A percentile compares a stretch with the other conserved stretches of the same genome.
phyloP scores from a whole-genome alignment of 2,113 vertebrate genomes.

The Elgaria multicarinata region DNA sequence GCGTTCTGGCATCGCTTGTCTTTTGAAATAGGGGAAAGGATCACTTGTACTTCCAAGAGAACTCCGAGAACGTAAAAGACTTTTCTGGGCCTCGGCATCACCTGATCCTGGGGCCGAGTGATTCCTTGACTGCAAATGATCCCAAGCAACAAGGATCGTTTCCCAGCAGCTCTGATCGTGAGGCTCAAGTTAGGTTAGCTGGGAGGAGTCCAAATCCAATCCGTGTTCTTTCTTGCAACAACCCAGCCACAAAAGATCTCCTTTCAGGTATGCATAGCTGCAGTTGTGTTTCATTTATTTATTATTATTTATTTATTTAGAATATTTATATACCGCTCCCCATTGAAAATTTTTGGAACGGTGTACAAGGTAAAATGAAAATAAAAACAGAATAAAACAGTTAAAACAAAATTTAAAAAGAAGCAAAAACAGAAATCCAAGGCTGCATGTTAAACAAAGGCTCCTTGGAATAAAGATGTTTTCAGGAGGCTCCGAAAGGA shows the following conservation, averaged over 20 bases:
- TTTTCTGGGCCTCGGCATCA: slow-evolving; percentile 1
- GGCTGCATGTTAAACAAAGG: too few relatives aligned
- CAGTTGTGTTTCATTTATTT: neutral
- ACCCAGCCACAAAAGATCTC: slow-evolving; percentile 79
- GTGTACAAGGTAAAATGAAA: too few relatives aligned
- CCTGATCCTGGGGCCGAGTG: slow-evolving; percentile 33
- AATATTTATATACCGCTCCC: too few relatives aligned
- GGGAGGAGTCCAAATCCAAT: slow-evolving; percentile 47
- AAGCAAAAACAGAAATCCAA: too few relatives aligned
- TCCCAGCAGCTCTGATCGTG: slow-evolving; percentile 9
- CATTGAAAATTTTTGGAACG: too few relatives aligned
- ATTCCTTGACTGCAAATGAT: slow-evolving; percentile 5
- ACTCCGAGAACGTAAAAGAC: slow-evolving; percentile 56
- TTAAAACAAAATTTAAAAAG: too few relatives aligned
- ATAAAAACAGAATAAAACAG: too few relatives aligned
- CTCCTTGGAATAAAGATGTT: too few relatives aligned
- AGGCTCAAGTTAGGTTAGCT: slow-evolving; percentile 35
- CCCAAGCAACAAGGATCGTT: slow-evolving; percentile 34
- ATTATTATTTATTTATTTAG: too few relatives aligned
- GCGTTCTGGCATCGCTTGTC: neutral
- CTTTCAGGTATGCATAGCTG: slow-evolving; percentile 82
- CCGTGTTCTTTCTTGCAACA: slow-evolving; percentile 58
- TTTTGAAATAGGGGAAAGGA: slow-evolving; percentile 81
- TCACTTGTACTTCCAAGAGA: slow-evolving; percentile 79
- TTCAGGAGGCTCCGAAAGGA: too few relatives aligned